Percentiles rank a stretch among this genome's conserved stretches.
These are phyloP conservation scores for Smittia sp. DNA, from an alignment of 2,888 invertebrate species.

Conservation along the genomic window DNA sequence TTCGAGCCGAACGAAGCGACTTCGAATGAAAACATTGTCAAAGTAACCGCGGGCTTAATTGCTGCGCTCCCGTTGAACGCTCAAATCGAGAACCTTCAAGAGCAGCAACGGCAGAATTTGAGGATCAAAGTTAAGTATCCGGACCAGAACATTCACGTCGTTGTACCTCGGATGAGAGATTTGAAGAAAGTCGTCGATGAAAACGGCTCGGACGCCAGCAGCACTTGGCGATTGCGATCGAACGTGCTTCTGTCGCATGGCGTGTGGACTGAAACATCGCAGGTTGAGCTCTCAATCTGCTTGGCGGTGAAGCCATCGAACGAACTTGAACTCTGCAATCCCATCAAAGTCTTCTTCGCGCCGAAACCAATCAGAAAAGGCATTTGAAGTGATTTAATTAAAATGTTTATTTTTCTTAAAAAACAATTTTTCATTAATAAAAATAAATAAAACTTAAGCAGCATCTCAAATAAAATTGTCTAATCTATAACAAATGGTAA, in stretches of 20 bases:
- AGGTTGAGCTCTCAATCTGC: conserved; percentile 81
- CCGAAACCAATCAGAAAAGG: conserved; percentile 86
- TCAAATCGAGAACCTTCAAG: conserved; percentile 75
- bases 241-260: conserved; percentile 86
- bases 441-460: conserved; percentile 1
- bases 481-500: conserved; percentile 2
- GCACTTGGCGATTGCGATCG: conserved; percentile 67
- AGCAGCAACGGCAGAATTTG: conserved; percentile 66
- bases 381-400: conserved; percentile 55
- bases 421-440: background rate
- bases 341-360: conserved; percentile 80
- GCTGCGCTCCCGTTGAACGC: conserved; percentile 85
- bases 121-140: conserved; percentile 87
- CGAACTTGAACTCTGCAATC: conserved; percentile 77
- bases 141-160: conserved; percentile 82
- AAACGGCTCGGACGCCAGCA: conserved; percentile 56
- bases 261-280: conserved; percentile 89
- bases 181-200: conserved; percentile 65
- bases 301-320: conserved; percentile 67
- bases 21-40: conserved; percentile 73
- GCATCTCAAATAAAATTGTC: background rate
- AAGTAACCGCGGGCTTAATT: conserved; percentile 90
- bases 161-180: conserved; percentile 75
- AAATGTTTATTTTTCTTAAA: background rate
- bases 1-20: conserved; percentile 79